Evolutionary conservation across 2,113 vertebrate genomes (phyloP), one percentile per base, ranked within the genome.

Genomic region (Xiphias gladius): DNA sequence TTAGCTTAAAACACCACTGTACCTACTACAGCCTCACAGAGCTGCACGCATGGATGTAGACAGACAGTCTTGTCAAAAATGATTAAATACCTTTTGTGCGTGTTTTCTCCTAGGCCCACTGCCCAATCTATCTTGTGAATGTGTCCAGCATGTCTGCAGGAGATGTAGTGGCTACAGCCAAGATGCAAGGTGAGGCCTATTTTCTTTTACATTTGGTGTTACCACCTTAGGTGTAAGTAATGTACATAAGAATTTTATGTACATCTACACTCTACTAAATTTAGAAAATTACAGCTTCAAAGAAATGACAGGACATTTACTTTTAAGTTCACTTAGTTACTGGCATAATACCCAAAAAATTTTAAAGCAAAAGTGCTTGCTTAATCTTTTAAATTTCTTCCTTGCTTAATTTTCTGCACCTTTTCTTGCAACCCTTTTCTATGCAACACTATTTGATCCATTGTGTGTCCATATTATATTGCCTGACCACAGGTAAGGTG

Each of bases 61-160:
- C 17, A 50, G 46, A 50, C 17, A 50, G 46, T 50, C 43, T 35
- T 52, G 7, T 52, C 7, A 52, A 20, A 62, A n/a, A 35, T 17
- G 0, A 37, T 11, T 11, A 3, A 22, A 14, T n/a, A 30, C 2
- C 3, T 63, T 12, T 55, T 35, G 26, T 57, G 39, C 64, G 9
- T 69, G 46, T 62, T 26, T 76, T 32, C 26, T 72, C 5, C 41
- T 81, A 99, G 98, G 98, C 97, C 75, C 97, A 97, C 93, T 98
- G 97, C 86, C 98, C 98, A 0, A 88, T 99, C 91, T 99, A 99
- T 89, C 95, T 99, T 76, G 97, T 98, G 88, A 99, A 96, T 0
- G 97, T 99, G 50, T 98, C 98, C 94, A 99, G 98, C 88, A 97
- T 98, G 95, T 96, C 97, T 0, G 98, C 98, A 0, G 98, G 98